Evolutionary conservation across 1,140 invertebrate species (phyloP).

Genomic region (Daktulosphaira vitifoliae): DNA sequence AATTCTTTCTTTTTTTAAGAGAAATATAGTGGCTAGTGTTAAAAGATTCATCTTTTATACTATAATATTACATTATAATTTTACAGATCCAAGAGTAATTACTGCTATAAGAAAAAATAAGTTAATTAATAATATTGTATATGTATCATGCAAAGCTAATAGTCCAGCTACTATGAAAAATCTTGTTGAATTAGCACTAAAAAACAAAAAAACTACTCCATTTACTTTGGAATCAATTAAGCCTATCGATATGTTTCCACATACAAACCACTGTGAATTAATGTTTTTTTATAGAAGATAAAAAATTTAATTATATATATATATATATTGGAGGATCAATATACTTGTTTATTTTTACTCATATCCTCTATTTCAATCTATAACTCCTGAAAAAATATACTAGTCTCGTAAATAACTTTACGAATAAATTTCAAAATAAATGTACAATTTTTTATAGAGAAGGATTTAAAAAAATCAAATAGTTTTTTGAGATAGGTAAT

Average conservation of each 20-base stretch:
- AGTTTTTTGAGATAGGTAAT: too few relatives aligned
- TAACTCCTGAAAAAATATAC: too few relatives aligned
- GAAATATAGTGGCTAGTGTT: too few relatives aligned
- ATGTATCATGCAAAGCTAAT: constrained; percentile 49
- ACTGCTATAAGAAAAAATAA: constrained; percentile 43
- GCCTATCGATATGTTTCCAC: constrained; percentile 54
- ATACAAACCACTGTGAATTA: constrained; percentile 52
- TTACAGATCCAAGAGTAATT: constrained; percentile 46
- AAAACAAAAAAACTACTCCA: constrained; percentile 33
- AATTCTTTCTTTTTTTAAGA: too few relatives aligned
- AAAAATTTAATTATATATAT: neutral
- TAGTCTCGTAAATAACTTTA: too few relatives aligned
- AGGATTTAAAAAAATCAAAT: too few relatives aligned
- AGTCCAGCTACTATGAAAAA: constrained; percentile 44
- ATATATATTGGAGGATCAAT: neutral
- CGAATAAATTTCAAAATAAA: too few relatives aligned
- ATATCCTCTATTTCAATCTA: too few relatives aligned
- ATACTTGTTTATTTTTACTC: too few relatives aligned
- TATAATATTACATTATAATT: constrained; percentile 16
- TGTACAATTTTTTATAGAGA: too few relatives aligned
- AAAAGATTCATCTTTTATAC: constrained; percentile 28
- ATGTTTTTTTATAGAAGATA: constrained; percentile 48
- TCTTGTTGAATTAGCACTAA: constrained; percentile 39
- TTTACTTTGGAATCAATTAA: constrained; percentile 42
- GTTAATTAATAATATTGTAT: constrained; percentile 45